Evolutionary conservation across 2,113 vertebrate genomes (phyloP), one percentile per base, ranked within the genome.

Genomic region (Hippotragus niger): DNA sequence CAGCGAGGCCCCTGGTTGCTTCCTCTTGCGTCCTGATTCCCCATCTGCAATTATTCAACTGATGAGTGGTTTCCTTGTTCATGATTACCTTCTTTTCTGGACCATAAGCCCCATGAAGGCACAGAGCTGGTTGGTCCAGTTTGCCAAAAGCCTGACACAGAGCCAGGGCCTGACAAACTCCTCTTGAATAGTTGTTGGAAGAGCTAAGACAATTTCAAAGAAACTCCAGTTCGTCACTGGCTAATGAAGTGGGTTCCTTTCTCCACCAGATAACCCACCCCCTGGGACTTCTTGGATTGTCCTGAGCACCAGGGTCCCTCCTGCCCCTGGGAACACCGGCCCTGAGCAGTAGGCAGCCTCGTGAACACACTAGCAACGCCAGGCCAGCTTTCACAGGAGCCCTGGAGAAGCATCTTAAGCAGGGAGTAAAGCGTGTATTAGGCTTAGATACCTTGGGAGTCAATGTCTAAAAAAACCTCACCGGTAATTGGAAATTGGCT

Each of bases 401-500:
- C 45, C 78, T 36, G 45, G 58, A 86, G 36, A 11, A 50, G 64
- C 0, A 0, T 36, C 60, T 53, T n/a, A 15, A n/a, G 57, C 53
- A 60, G 43, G 12, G 33, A 91, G 62, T 43, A 16, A 3, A 89
- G 74, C 13, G n/a, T 83, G 40, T 60, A 33, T 94, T 33, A 10
- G 27, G 81, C 50, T 36, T 16, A 4, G 16, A n/a, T 40, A 60
- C 91, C 53, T 53, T 31, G 82, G 90, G 93, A 93, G 84, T 50
- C 17, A 15, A 31, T 40, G 55, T 78, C 95, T 81, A 36, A 62
- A 88, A 88, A 96, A 92, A 67, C 62, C 55, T 86, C 58, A 27
- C 78, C 2, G 11, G 43, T 88, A 81, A 95, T 16, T 93, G 92
- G 95, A 90, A 87, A 85, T 36, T 45, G 85, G 58, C 93, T 92